Conservation (phyloP, 2,113 vertebrate genomes). For the Cyanoliseus patagonus region DNA sequence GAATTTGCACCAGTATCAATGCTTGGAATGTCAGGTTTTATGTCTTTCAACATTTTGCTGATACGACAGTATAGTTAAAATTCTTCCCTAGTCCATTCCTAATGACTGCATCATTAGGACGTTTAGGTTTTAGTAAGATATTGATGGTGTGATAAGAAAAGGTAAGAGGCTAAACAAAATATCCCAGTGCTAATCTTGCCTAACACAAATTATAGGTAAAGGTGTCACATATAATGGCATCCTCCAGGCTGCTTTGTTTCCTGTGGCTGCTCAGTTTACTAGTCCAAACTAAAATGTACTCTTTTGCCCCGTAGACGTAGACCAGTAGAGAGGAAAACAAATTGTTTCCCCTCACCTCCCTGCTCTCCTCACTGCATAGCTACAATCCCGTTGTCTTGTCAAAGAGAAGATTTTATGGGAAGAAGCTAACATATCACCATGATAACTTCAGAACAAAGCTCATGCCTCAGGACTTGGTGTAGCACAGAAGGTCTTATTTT, state of each 20-base stretch:
- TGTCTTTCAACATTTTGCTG: not conserved
- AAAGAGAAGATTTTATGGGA: not conserved
- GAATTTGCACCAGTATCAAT: not conserved
- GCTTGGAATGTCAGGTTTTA: not conserved
- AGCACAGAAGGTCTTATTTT: constrained; percentile 2
- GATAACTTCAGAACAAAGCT: constrained; percentile 4
- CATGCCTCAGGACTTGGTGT: not conserved
- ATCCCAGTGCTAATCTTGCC: not conserved
- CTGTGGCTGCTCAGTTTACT: not conserved
- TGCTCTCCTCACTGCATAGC: not conserved
- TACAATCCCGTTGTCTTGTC: constrained; percentile 3
- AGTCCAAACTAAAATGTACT: constrained; percentile 7
- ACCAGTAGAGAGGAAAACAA: not conserved
- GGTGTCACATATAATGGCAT: not conserved
- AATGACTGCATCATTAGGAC: not conserved
- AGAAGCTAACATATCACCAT: not conserved
- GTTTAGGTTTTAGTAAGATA: not conserved
- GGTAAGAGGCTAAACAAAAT: not conserved
- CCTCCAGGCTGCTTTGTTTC: not conserved
- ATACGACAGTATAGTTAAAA: not conserved
- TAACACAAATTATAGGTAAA: constrained; percentile 10
- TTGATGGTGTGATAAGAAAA: not conserved
- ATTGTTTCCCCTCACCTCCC: not conserved
- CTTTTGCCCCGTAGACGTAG: not conserved
- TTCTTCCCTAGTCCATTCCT: not conserved